phyloP scores from a whole-genome alignment of 2,888 invertebrate genomes.

The Morpho deidamia region DNA sequence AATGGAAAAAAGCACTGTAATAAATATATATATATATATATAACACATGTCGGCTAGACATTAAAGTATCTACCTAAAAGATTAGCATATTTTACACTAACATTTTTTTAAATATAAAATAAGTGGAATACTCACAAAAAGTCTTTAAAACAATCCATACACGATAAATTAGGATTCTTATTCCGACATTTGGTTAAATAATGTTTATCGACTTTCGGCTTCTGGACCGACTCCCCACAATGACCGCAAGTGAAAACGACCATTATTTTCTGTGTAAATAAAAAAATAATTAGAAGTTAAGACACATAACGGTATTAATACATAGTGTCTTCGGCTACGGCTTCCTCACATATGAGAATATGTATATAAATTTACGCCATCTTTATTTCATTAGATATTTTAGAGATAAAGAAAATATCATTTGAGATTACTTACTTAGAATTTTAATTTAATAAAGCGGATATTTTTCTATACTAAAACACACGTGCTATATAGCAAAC shows the following conservation, averaged over 20 bases:
- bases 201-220: conserved; percentile 94
- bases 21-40: too few relatives aligned
- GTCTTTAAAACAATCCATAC: conserved; percentile 96
- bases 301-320: neutral
- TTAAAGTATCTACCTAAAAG: too few relatives aligned
- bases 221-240: conserved; percentile 94
- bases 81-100: too few relatives aligned
- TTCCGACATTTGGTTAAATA: conserved; percentile 85
- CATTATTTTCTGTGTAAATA: conserved; percentile 74
- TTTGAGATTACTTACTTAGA: neutral
- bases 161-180: conserved; percentile 85
- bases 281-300: neutral
- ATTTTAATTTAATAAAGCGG: neutral
- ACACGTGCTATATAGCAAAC: conserved; percentile 11
- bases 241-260: conserved; percentile 96
- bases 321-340: too few relatives aligned
- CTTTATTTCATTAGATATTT: neutral
- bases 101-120: neutral
- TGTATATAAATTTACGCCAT: conserved; percentile 1
- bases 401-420: neutral
- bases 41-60: too few relatives aligned
- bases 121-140: conserved; percentile 80
- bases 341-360: too few relatives aligned
- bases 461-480: neutral
- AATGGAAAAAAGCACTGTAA: too few relatives aligned